Evolutionary conservation across 2,888 invertebrate genomes (phyloP), one percentile per base, ranked within the genome.

Genomic region (Andrena praecox): DNA sequence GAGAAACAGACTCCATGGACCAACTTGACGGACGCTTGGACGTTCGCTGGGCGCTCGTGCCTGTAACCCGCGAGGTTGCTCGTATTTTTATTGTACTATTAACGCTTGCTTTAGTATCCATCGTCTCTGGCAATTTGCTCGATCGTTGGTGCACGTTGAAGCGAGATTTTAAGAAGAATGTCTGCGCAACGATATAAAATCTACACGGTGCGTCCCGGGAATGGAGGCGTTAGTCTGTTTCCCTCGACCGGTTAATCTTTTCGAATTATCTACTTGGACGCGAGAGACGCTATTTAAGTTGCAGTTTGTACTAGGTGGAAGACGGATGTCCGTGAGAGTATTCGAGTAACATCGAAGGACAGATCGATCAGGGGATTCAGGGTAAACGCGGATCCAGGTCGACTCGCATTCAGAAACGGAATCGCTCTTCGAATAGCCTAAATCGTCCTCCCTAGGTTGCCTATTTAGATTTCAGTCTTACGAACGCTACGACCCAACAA

Each of bases 261-360:
- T 74, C 71, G 69, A 84, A 78, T 75, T 66, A 86, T 77, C 69
- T 77, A 86, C 56, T 77, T 85, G 80, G 84, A 86, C 84, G 84
- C 75, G 85, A 84, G 72, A 77, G 77, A 83, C 83, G 77, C 75
- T 83, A 83, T 71, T 90, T 82, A 85, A 87, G 64, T 76, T 88
- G 86, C 79, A 70, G 84, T 91, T 92, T 92, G 91, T 91, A 92
- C 92, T 90, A 90, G 89, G 88, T 90, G 91, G 92, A 92, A 92
- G 92, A 92, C 92, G 89, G 89, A 88, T 85, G 76, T 88, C 86
- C 77, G 87, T 86, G 80, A 82, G 77, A 85, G 77, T 79, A 67
- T 79, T 82, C 77, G 78, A 71, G 70, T 79, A 63, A 64, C 56
- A 84, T 76, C 78, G 82, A 79, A 70, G 84, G 76, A 84, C 84